Evolutionary conservation across 2,113 vertebrate genomes (phyloP), one percentile per base, ranked within the genome.

Genomic region (Apus apus): DNA sequence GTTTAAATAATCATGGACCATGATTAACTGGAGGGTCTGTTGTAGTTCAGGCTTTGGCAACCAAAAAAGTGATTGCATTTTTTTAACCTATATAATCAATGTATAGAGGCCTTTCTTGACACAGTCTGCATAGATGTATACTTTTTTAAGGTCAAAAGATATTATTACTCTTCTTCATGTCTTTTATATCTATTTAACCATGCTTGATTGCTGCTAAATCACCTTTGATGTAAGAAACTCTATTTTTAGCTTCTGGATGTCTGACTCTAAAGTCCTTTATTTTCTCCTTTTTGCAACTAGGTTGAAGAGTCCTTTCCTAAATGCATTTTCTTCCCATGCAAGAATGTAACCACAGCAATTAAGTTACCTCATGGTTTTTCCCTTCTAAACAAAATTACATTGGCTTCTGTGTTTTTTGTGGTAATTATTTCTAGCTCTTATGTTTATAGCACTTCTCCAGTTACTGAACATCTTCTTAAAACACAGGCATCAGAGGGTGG

Each of bases 401-500:
- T 29, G 8, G 40, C 83, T 93, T 82, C 25, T 57, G 3, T 43
- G 8, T 15, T 85, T 48, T 78, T 79, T 36, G 27, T 10, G 3
- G 16, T 57, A 61, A 72, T 26, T 40, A 54, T 23, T 81, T 38
- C 27, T 81, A 50, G 12, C 3, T 68, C 16, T 61, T 0, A 0
- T 53, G 20, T 87, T 91, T 68, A 21, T 19, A 75, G 18, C 50
- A 45, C 13, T 70, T 75, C 7, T 51, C 13, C 18, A 57, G 36
- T 70, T 94, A 61, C 88, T 66, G 72, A 74, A 40, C 11, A 45
- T 23, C 20, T 11, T 89, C 50, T 83, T 25, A 76, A 60, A 87
- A 18, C 18, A 5, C 1, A 3, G 40, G 8, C 9, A 22, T 9
- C 0, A 0, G 8, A 36, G 22, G 30, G 27, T 15, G 6, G 17